These are phyloP conservation scores for Pao palembangensis DNA, from an alignment of 2,113 vertebrate species.

Conservation along the genomic window DNA sequence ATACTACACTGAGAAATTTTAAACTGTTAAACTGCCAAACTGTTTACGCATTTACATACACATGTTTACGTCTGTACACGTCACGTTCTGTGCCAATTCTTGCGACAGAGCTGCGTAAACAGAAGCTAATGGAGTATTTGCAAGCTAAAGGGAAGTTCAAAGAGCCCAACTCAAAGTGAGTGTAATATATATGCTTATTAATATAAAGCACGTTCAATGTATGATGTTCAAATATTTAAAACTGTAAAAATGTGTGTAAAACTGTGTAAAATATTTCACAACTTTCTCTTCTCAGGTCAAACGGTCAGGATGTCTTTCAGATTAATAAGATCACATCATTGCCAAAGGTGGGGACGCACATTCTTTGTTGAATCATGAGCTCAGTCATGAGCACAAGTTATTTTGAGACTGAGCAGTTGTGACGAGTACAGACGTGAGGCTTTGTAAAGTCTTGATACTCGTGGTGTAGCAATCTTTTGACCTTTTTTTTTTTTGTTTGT, in stretches of 20 bases:
- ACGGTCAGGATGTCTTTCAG: conserved; percentile 2
- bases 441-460: neutral
- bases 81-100: neutral
- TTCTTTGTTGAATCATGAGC: too few species aligned
- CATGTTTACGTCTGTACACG: neutral
- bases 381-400: too few species aligned
- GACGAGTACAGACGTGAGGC: neutral
- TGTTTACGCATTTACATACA: neutral
- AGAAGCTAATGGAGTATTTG: conserved; percentile 74
- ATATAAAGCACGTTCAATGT: neutral
- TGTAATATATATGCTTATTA: neutral
- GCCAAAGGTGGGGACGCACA: conserved; percentile 23
- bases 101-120: conserved; percentile 66
- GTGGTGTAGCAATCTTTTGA: neutral
- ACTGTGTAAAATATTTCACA: too few species aligned
- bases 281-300: conserved; percentile 34
- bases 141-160: conserved; percentile 63
- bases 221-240: too few species aligned
- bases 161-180: conserved; percentile 58
- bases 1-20: too few species aligned
- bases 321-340: conserved; percentile 3
- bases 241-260: too few species aligned
- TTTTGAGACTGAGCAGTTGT: too few species aligned
- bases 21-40: too few species aligned
- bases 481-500: conserved; percentile 20